These are phyloP conservation scores for Lagodon rhomboides DNA, from an alignment of 2,797 vertebrate species.

Conservation along the genomic window DNA sequence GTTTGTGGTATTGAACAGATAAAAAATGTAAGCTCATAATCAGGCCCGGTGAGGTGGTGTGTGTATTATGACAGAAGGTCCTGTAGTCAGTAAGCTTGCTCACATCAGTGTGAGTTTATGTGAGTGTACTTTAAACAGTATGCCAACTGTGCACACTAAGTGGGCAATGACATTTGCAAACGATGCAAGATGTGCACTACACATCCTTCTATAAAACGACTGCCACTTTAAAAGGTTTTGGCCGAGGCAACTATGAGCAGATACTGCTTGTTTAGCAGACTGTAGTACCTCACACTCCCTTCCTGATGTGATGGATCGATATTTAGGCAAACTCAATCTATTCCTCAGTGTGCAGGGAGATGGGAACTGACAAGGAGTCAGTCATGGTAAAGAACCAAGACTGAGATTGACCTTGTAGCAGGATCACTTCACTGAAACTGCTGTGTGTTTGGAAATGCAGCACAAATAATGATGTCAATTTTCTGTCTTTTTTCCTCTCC, in stretches of 20 bases:
- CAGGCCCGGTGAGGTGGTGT: not conserved
- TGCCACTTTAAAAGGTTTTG: slow-evolving; percentile 12
- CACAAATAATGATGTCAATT: slow-evolving; percentile 5
- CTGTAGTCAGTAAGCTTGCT: slow-evolving; percentile 5
- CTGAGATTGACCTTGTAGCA: slow-evolving; percentile 13
- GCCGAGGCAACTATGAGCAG: slow-evolving; percentile 15
- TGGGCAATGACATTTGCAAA: not conserved
- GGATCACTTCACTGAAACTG: not conserved
- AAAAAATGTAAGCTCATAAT: slow-evolving; percentile 1
- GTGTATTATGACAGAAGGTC: not conserved
- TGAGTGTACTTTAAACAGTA: not conserved
- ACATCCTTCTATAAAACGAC: slow-evolving; percentile 6
- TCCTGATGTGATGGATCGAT: slow-evolving; percentile 48
- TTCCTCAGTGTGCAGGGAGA: slow-evolving; percentile 3
- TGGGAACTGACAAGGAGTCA: slow-evolving; percentile 21
- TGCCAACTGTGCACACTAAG: not conserved
- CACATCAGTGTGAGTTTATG: not conserved
- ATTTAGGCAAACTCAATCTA: slow-evolving; percentile 33
- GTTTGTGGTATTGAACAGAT: slow-evolving; percentile 17
- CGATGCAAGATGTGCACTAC: not conserved
- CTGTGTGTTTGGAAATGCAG: not conserved
- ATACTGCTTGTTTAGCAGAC: slow-evolving; percentile 52
- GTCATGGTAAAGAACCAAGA: slow-evolving; percentile 8
- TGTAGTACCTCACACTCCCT: slow-evolving; percentile 47
- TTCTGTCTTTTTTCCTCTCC: slow-evolving; percentile 17